A percentile compares a stretch with the other conserved stretches of the same genome.
Conservation (phyloP, 2,797 vertebrate species). For the Acanthiza pusilla region DNA sequence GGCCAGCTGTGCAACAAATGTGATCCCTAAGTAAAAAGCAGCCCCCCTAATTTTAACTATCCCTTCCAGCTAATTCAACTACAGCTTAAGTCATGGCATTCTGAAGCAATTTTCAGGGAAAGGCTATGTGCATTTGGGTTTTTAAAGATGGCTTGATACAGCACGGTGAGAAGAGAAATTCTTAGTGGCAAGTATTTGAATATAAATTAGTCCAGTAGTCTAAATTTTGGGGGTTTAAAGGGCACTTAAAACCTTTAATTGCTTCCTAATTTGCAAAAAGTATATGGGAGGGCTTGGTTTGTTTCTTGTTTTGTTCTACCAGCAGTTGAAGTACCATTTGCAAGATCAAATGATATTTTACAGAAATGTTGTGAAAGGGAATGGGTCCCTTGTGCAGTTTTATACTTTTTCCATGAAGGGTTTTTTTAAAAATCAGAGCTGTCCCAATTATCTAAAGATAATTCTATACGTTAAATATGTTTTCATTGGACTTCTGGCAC, state of each 20-base stretch:
- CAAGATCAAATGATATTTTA: neutral
- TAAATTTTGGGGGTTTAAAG: neutral
- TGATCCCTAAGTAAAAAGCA: constrained; percentile 17
- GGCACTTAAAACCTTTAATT: neutral
- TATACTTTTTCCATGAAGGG: neutral
- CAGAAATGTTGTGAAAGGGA: neutral
- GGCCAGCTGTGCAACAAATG: constrained; percentile 28
- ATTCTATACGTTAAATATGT: neutral
- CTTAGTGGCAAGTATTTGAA: neutral
- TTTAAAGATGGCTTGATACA: neutral
- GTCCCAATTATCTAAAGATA: neutral
- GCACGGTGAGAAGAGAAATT: neutral
- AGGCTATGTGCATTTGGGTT: neutral
- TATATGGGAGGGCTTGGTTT: neutral
- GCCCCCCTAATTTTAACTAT: neutral
- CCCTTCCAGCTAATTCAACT: constrained; percentile 9
- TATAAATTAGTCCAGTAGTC: neutral
- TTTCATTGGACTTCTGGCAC: neutral
- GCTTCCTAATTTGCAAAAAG: neutral
- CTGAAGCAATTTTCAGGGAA: neutral
- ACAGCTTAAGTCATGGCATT: neutral
- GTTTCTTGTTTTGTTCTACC: constrained; percentile 2
- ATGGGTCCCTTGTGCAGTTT: neutral
- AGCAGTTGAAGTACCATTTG: neutral
- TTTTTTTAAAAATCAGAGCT: neutral